Percentiles rank a stretch among this genome's conserved stretches.
Conservation (phyloP, 2,888 invertebrate genomes). For the Pristionchus maxplancki region DNA sequence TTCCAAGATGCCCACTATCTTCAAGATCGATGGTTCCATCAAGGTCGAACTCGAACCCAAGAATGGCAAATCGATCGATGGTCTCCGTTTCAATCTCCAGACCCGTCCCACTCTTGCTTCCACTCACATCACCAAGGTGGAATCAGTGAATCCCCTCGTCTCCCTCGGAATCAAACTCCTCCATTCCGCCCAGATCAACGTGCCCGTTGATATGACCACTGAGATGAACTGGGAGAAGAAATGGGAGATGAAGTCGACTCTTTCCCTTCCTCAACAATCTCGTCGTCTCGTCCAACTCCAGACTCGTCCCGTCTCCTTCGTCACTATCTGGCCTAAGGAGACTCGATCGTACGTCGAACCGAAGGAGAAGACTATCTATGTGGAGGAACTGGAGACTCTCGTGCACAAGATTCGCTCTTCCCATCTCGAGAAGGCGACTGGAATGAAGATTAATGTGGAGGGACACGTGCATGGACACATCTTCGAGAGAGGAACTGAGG, state of each 20-base stretch:
- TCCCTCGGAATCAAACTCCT: constrained; percentile 68
- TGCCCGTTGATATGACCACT: constrained; percentile 67
- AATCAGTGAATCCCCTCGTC: constrained; percentile 63
- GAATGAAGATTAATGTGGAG: constrained; percentile 58
- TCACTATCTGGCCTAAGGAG: constrained; percentile 60
- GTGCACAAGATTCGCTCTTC: constrained; percentile 55
- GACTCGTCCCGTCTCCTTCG: constrained; percentile 67
- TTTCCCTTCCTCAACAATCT: constrained; percentile 58
- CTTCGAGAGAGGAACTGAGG: constrained; percentile 45
- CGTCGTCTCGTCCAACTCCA: constrained; percentile 61
- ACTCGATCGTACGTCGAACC: constrained; percentile 63
- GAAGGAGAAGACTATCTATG: constrained; percentile 67
- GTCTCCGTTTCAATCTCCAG: constrained; percentile 53
- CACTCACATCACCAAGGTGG: constrained; percentile 59
- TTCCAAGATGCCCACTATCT: constrained; percentile 52
- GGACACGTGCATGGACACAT: constrained; percentile 62
- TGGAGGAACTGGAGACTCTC: constrained; percentile 58
- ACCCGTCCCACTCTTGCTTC: constrained; percentile 50
- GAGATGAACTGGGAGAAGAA: constrained; percentile 54
- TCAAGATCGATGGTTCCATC: constrained; percentile 50
- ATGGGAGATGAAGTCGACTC: constrained; percentile 57
- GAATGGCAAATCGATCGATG: constrained; percentile 56
- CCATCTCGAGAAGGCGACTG: constrained; percentile 54
- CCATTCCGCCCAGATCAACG: constrained; percentile 59
- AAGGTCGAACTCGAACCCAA: constrained; percentile 49